Base-by-base conservation (phyloP, 1,140 invertebrate genomes). In the Cotesia vestalis region DNA sequence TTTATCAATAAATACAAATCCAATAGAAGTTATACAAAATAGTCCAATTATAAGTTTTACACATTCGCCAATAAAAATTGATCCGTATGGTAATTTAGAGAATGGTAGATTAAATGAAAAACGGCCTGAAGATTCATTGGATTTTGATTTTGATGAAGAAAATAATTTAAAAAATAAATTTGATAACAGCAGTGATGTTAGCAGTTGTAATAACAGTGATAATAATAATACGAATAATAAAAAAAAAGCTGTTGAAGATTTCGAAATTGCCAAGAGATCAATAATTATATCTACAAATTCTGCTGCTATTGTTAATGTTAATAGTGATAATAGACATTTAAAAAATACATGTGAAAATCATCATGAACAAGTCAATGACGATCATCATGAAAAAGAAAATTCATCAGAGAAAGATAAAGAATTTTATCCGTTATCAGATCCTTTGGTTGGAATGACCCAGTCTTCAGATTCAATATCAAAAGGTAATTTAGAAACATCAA, bases 11-110 rank as follows among this genome's bases (percentile, higher is more conserved):
- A 79, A 84, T 0, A 77, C 83, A 0, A 86, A 86, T 78, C 84
- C 83, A 1, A 87, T 87, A 40, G 85, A 86, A 71, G 78, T 86
- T 12, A 81, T 86, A 40, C 80, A 81, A 51, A 86, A 80, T 60
- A 85, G 81, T 76, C 83, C 84, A 1, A 84, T 86, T 14, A 84
- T 87, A 0, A 86, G 85, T 63, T 87, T 87, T n/a, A 81, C 83
- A 6, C 84, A 86, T 53, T 80, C 81, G 2, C 76, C 79, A 0
- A 76, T 81, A 5, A 83, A 83, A 62, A 77, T 78, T 4, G 78
- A 78, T 40, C 73, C 78, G 2, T 78, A 79, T 38, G 78, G 79
- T 27, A 73, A 77, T 8, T 60, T 79, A 17, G 78, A 75, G 63
- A 72, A 66, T 52, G 51, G 60, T 20, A 14, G 68, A 69, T 59